Conservation (phyloP, 2,113 vertebrate genomes). For the Coracopsis vasa region DNA sequence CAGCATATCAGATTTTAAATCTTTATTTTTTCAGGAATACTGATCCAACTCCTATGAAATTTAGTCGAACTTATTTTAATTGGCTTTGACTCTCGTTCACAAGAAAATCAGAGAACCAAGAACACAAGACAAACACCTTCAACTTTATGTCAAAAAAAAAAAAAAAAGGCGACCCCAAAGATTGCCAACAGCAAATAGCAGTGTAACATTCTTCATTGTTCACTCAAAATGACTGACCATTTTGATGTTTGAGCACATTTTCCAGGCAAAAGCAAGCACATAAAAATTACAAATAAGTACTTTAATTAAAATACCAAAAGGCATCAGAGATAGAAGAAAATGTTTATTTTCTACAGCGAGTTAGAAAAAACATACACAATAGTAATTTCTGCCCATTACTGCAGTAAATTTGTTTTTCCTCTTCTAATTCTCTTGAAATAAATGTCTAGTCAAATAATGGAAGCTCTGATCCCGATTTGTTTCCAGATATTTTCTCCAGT, state of each 20-base stretch:
- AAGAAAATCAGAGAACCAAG: neutral
- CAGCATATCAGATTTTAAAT: neutral
- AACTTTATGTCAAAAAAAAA: neutral
- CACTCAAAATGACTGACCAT: neutral
- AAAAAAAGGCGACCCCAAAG: neutral
- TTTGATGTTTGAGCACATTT: neutral
- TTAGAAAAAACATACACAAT: neutral
- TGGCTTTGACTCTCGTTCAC: neutral
- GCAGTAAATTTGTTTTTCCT: neutral
- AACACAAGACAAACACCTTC: neutral
- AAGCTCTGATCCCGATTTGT: neutral
- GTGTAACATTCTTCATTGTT: neutral
- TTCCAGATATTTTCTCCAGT: neutral
- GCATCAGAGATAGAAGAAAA: neutral
- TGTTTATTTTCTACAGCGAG: neutral
- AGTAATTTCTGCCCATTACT: neutral
- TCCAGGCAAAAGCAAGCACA: neutral
- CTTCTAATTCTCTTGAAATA: neutral
- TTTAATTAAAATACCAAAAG: constrained; percentile 5
- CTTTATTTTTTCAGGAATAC: neutral
- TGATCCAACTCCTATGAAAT: neutral
- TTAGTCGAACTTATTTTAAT: neutral
- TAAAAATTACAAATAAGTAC: neutral
- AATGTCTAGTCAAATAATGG: neutral
- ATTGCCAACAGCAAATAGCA: neutral